Evolutionary conservation across 1,140 invertebrate genomes (phyloP), one percentile per base, ranked within the genome.

Genomic region (Aradophagus sp.): DNA sequence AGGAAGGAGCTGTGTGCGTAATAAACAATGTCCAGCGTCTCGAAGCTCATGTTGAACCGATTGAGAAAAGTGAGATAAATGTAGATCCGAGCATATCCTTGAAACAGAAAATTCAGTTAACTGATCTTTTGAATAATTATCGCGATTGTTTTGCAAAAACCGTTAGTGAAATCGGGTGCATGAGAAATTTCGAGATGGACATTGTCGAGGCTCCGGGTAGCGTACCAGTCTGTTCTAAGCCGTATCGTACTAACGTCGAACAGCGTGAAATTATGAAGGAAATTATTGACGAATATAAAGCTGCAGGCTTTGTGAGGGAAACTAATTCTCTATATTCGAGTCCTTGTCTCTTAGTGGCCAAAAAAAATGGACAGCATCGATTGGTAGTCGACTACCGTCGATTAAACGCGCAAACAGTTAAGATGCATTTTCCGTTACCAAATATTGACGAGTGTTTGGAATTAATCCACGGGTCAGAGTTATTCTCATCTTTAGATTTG

Each of bases 331-430:
- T 73, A 8, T 78, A 77, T 50, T 66, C 77, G 7, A 78, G 75
- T 23, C 73, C 76, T 0, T 56, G 53, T 20, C 59, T 82, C 14
- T 36, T 82, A 20, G 79, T 80, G 1, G 70, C 62, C 17, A 80
- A 80, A 34, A 72, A 65, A 4, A 56, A 75, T 23, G 74, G 75
- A 1, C 35, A 48, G 1, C 58, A 59, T 44, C 27, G 69, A 35
- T 36, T 76, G 5, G 62, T 69, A 5, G 74, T 81, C 0, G 80
- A 80, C 42, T 81, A 80, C 62, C 50, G 80, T 0, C 58, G 73
- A 0, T 35, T 81, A 15, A 83, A 81, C 36, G 17, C 38, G 2
- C 58, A 62, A 5, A 62, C 58, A 0, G 38, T 44, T 0, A 15
- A 15, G 20, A 4, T 31, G 3, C 45, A 44, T 2, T 62, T 42